These are phyloP conservation scores for Cerastis leucographa DNA, from an alignment of 2,888 invertebrate genomes.

Conservation along the genomic window DNA sequence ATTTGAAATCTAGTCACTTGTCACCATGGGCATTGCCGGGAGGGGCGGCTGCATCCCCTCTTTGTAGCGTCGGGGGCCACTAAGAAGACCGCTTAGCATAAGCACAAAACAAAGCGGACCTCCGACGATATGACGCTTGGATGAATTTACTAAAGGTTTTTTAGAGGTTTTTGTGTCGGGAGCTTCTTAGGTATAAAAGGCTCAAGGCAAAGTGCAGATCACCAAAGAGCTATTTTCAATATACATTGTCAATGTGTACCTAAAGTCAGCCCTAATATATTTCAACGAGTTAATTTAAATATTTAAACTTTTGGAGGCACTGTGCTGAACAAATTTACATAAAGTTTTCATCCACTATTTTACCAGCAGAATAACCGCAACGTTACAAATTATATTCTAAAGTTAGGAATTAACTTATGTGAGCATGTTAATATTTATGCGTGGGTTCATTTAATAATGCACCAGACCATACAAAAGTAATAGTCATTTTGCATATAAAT, in stretches of 20 bases:
- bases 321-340: slow-evolving; percentile 53
- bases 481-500: slow-evolving; percentile 5
- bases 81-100: no score
- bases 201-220: no score
- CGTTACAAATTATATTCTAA: slow-evolving; percentile 35
- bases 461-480: neutral
- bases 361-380: slow-evolving; percentile 32
- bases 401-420: slow-evolving; percentile 40
- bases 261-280: slow-evolving; percentile 28
- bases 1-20: no score
- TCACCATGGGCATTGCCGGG: no score
- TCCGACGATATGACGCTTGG: no score
- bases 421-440: slow-evolving; percentile 32
- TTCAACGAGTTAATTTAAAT: slow-evolving; percentile 47
- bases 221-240: neutral
- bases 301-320: slow-evolving; percentile 44
- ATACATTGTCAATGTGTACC: neutral
- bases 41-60: no score
- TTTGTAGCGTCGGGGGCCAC: no score
- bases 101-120: no score
- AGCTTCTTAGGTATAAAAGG: no score
- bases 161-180: no score
- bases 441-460: slow-evolving; percentile 8
- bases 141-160: no score
- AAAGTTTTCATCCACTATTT: slow-evolving; percentile 47